Conservation (phyloP, 2,888 invertebrate species). For the Pristionchus arcanus region DNA sequence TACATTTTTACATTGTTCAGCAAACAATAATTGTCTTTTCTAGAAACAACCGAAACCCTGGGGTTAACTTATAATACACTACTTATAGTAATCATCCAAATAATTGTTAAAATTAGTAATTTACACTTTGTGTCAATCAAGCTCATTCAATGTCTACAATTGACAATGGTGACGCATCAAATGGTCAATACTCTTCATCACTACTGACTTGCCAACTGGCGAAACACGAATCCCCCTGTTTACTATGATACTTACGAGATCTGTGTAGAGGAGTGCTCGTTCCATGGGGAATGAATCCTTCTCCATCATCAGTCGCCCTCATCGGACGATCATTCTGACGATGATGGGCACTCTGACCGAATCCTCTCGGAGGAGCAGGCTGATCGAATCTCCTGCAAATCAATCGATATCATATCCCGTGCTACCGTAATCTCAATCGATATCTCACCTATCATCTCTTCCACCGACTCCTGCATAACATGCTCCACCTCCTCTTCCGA, state of each 20-base stretch:
- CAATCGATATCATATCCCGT: too few relatives aligned
- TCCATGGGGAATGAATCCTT: neutral
- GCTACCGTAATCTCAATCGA: neutral
- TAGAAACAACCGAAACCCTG: too few relatives aligned
- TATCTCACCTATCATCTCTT: neutral
- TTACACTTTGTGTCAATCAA: neutral
- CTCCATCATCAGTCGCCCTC: neutral
- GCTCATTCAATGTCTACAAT: neutral
- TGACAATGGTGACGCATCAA: neutral
- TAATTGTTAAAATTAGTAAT: neutral
- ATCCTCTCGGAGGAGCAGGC: neutral
- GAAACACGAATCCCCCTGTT: neutral
- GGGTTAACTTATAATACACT: too few relatives aligned
- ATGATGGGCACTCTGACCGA: neutral
- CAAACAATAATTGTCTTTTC: too few relatives aligned
- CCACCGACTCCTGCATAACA: neutral
- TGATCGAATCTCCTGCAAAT: neutral
- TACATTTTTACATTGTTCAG: neutral
- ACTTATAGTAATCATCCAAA: too few relatives aligned
- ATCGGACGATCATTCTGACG: neutral
- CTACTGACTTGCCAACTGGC: neutral
- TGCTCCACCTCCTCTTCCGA: neutral
- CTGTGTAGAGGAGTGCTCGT: neutral
- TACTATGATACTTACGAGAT: neutral
- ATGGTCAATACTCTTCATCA: neutral